These are phyloP conservation scores for Zaprionus ornatus DNA, from an alignment of 1,140 invertebrate species.

Conservation along the genomic window DNA sequence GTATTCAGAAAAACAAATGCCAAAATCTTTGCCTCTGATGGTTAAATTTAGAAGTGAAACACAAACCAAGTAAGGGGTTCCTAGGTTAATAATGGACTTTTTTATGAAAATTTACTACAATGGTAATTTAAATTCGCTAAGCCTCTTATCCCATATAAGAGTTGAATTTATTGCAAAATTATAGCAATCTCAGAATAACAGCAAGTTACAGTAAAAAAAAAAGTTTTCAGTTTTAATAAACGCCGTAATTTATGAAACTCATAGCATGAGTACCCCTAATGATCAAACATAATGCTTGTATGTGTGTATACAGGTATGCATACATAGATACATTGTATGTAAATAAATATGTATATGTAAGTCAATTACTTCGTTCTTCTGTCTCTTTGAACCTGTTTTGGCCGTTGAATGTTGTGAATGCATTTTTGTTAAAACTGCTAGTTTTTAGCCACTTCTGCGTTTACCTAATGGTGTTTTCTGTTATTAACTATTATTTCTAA, in stretches of 20 bases:
- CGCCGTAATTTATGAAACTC: background rate
- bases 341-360: slow-evolving; percentile 34
- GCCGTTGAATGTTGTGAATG: slow-evolving; percentile 15
- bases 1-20: no score
- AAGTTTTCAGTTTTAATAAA: background rate
- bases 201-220: background rate
- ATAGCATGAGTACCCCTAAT: slow-evolving; percentile 30
- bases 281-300: slow-evolving; percentile 13
- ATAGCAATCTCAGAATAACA: background rate
- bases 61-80: no score
- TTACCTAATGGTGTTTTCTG: background rate
- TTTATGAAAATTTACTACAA: no score
- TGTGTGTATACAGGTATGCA: background rate
- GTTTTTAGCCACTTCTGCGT: background rate
- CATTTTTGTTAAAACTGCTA: slow-evolving; percentile 12
- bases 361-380: slow-evolving; percentile 42
- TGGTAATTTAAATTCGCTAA: no score
- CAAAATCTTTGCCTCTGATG: no score
- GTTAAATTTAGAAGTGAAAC: no score
- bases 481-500: background rate
- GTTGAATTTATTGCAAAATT: background rate
- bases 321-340: slow-evolving; percentile 10
- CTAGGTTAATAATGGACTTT: no score
- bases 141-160: no score
- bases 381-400: slow-evolving; percentile 24